Base-by-base conservation (phyloP, 2,113 vertebrate species). In the Hassar affinis region DNA sequence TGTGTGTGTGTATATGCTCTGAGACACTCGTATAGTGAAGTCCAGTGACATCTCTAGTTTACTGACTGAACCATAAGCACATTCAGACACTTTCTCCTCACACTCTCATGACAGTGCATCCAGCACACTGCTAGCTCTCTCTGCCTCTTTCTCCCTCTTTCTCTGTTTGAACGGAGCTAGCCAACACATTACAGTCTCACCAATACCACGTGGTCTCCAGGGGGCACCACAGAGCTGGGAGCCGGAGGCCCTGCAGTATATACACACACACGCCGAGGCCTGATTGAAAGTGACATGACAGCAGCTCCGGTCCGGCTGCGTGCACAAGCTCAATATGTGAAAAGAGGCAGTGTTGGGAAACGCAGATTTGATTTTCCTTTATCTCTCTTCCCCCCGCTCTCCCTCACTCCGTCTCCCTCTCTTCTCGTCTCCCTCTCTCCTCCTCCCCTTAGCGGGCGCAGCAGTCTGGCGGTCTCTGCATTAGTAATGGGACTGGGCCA, bases 401-500 rank as follows among this genome's bases (percentile, higher is more conserved):
- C 72, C 78, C 82, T 66, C 77, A 84, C 81, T 33, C 84, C 22
- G 51, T 77, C 75, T 86, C 83, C 51, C 87, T 82, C 86, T 11
- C 22, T 74, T 49, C 54, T 56, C 81, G 83, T 61, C 89, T 82
- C 88, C 5, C 25, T 54, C 82, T 74, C 49, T 66, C 82, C 71
- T n/a, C 84, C 59, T 45, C 66, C 82, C 86, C 86, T 57, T 52
- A 85, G 84, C 86, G 78, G 80, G 88, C 88, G 80, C 87, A 85
- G 87, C 86, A 88, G 85, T 89, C 79, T 91, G 86, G 68, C 87
- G 79, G 89, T 87, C 83, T 87, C 88, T 88, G 91, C 85, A 88
- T 90, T 91, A 86, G 91, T 93, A 93, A 94, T 94, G 92, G 91
- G 93, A 94, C 92, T 90, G 92, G 93, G 93, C 92, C 93, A 94